Evolutionary conservation across 2,888 invertebrate species (phyloP), one percentile per base, ranked within the genome.

Genomic region (Hecatera dysodea): DNA sequence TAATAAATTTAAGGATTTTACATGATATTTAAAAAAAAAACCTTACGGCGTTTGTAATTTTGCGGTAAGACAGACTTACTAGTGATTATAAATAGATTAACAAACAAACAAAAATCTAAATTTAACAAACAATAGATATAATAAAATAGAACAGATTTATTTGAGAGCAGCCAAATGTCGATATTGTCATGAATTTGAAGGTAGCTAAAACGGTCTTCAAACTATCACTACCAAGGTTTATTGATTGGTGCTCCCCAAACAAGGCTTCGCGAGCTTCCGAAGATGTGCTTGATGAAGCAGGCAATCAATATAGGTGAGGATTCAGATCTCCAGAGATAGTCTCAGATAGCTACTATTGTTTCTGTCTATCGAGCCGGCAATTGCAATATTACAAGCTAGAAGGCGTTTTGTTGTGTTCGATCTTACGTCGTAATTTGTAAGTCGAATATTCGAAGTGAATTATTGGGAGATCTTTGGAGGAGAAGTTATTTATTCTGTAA

Each of bases 241-340:
- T 77, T 67, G 65, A 73, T 78, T 66, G 65, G 24, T 66, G 27
- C 36, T 44, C 62, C 61, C 36, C n/a, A 66, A 75, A 76, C 69
- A 81, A 72, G 67, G 72, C 72, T 53, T 46, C 70, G 50, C 56
- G 55, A 69, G 75, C 59, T 60, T 53, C 60, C 50, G 55, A 63
- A 68, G 81, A 84, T 82, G 75, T 75, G 84, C 78, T 76, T 84
- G 83, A 84, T 81, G 76, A 46, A 84, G 82, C 80, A 76, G 61
- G 52, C 67, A 73, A 76, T 84, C 82, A 72, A 82, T 82, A 69
- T 52, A 62, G 71, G 64, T 61, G 70, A 65, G 57, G 53, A 73
- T 42, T 44, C 60, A 53, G 57, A 80, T 80, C 72, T 76, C 81
- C 11, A 39, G 67, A 65, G 67, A 69, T 73, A 39, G 55, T 60